Evolutionary conservation across 2,113 vertebrate genomes (phyloP), one percentile per base, ranked within the genome.

Genomic region (Cheilinus undulatus): DNA sequence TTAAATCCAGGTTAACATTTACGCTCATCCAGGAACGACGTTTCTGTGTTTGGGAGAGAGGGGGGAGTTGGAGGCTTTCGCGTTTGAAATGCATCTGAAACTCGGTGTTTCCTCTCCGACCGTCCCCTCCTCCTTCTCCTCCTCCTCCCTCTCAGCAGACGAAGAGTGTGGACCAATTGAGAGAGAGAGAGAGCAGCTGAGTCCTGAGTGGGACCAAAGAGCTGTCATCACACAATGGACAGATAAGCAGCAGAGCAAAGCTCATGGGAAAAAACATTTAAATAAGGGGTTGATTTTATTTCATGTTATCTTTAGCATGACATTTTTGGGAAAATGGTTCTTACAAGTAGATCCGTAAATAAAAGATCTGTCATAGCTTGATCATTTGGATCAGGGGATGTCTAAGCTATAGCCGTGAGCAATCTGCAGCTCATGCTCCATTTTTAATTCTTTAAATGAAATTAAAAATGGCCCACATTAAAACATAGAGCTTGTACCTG

Each of bases 101-200:
- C 3, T 76, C 83, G 2, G 77, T 26, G 77, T 65, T 65, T 34
- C 80, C 66, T n/a, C 62, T 51, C 49, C 46, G 15, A 69, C 32
- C 23, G 9, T 45, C 64, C 68, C 40, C 57, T 32, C 32, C 54
- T 14, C 38, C 24, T 24, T 14, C 32, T 28, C 28, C 27, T 22
- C n/a, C 34, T 36, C 60, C 32, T 46, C 53, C 36, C 46, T 27
- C 49, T 56, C 40, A 50, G 49, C 69, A 58, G 60, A 19, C 36
- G 34, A 59, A 15, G 17, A 52, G 67, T 5, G 56, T 42, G 78
- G 78, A 86, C 85, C 86, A 84, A 86, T 80, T 27, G 86, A 51
- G 64, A 24, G 71, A 64, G 69, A 51, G 28, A 27, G 40, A 42
- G 54, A 73, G 76, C 20, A 1, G 6, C 13, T 23, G 5, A 64